Evolutionary conservation across 92 coral and sea anemone genomes (phyloP).

Genomic region (Porites evermanni): DNA sequence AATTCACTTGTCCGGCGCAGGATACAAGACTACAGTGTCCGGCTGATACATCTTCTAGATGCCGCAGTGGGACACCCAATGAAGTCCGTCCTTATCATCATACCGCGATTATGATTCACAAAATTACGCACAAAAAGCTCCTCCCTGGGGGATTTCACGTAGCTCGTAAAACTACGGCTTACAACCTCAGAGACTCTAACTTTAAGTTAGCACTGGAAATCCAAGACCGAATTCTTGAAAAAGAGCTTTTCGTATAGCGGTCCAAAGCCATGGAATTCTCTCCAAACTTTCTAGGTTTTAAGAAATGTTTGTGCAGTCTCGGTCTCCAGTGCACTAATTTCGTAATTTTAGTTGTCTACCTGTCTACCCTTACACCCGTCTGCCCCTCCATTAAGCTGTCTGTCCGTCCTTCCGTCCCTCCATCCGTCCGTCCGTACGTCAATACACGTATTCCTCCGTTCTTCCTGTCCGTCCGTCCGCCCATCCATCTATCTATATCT

Average conservation of each 20-base stretch:
- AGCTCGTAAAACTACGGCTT: not conserved
- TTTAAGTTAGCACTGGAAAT: not conserved
- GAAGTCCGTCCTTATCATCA: not conserved
- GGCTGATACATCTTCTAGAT: not conserved
- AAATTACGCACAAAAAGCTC: not conserved
- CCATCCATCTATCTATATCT: no score
- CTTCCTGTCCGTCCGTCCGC: no score
- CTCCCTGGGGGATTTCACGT: not conserved
- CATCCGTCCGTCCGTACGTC: no score
- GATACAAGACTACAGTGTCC: no score
- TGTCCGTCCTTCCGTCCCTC: no score
- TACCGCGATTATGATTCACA: not conserved
- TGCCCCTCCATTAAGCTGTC: no score
- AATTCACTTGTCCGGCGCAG: no score
- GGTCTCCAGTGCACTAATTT: not conserved
- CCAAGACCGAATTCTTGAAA: not conserved
- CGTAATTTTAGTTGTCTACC: no score
- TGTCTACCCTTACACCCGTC: no score
- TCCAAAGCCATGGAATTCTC: not conserved
- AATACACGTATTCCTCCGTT: no score
- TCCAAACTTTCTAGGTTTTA: not conserved
- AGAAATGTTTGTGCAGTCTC: not conserved
- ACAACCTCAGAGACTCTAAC: not conserved
- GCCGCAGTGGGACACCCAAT: constrained; percentile 35
- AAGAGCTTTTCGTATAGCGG: not conserved